A percentile compares a stretch with the other conserved stretches of the same genome.
Conservation (phyloP, 2,797 vertebrate genomes). For the Natrix natrix region DNA sequence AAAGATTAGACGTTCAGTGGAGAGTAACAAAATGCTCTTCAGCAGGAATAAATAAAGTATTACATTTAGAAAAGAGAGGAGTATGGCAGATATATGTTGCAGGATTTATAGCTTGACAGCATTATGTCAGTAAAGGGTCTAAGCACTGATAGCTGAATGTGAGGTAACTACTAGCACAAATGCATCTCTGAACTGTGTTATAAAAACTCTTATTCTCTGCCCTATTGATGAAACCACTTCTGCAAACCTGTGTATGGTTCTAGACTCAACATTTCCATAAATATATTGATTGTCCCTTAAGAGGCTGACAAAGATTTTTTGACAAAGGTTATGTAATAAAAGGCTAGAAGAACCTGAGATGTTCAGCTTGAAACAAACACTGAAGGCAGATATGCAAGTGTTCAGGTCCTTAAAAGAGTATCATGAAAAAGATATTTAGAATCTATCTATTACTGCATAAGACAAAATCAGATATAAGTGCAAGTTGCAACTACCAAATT, state of each 20-base stretch:
- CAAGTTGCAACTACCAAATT: not conserved
- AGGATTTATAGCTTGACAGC: not conserved
- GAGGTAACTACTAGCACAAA: not conserved
- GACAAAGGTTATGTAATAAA: not conserved
- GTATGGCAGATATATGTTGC: not conserved
- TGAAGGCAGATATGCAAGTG: not conserved
- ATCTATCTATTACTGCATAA: not conserved
- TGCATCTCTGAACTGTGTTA: not conserved
- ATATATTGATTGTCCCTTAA: not conserved
- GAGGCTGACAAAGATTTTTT: not conserved
- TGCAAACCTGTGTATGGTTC: not conserved
- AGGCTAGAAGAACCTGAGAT: not conserved
- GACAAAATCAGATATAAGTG: not conserved
- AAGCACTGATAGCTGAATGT: not conserved
- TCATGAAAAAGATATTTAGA: not conserved
- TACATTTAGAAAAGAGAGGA: not conserved
- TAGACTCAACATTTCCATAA: not conserved
- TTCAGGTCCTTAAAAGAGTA: not conserved
- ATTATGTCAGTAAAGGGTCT: not conserved
- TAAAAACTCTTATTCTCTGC: not conserved
- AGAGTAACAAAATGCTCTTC: not conserved
- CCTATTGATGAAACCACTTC: not conserved
- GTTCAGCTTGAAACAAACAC: not conserved
- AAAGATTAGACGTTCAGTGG: not conserved
- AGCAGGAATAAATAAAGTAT: not conserved